Percentiles rank a stretch among this genome's conserved stretches.
Conservation (phyloP, 2,888 invertebrate species). For the Stenodema calcarata region DNA sequence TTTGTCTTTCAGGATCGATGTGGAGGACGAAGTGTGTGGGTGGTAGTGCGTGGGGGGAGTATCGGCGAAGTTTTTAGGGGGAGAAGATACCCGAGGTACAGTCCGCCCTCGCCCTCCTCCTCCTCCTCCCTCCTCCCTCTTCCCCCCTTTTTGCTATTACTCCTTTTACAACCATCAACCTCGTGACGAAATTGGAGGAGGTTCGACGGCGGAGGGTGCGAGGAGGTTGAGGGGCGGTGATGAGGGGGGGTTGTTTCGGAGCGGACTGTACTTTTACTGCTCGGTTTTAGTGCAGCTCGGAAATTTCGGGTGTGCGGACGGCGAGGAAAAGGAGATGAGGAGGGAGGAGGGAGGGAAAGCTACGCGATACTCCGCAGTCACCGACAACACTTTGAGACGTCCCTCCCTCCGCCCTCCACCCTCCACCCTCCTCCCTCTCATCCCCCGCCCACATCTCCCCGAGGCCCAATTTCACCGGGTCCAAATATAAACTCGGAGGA, state of each 20-base stretch:
- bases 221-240: not conserved
- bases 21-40: not conserved
- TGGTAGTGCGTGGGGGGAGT: not conserved
- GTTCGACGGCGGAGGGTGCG: not conserved
- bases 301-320: conserved; percentile 17
- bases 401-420: too few species aligned
- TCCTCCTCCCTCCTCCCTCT: not conserved
- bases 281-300: conserved; percentile 33
- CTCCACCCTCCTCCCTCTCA: too few species aligned
- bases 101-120: not conserved
- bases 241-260: not conserved
- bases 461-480: too few species aligned
- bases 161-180: not conserved
- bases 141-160: not conserved
- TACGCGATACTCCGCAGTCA: too few species aligned
- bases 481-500: too few species aligned
- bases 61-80: not conserved
- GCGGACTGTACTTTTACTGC: conserved; percentile 29
- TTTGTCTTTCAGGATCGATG: not conserved
- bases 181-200: not conserved
- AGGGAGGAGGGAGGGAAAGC: too few species aligned
- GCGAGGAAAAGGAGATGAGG: too few species aligned
- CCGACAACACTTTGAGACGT: too few species aligned
- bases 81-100: not conserved
- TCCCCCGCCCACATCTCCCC: too few species aligned